These are phyloP conservation scores for Pionites leucogaster DNA, from an alignment of 2,113 vertebrate genomes.

Conservation along the genomic window DNA sequence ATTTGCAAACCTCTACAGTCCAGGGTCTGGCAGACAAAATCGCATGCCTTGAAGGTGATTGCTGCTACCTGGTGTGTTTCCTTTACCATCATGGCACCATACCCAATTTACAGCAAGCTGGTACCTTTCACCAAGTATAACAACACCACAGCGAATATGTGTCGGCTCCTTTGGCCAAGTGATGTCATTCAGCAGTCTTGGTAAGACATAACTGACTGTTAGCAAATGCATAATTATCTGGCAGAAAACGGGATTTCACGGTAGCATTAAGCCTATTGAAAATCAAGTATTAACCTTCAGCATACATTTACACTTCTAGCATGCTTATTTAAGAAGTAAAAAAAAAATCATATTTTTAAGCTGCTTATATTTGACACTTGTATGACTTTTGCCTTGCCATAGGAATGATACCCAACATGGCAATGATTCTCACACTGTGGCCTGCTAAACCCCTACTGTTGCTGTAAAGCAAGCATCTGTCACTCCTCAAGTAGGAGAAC, in stretches of 20 bases:
- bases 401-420: background rate
- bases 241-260: background rate
- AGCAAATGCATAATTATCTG: background rate
- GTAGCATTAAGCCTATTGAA: background rate
- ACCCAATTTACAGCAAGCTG: conserved; percentile 91
- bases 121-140: conserved; percentile 87
- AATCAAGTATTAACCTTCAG: conserved; percentile 2
- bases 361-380: background rate
- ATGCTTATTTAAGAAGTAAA: background rate
- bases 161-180: conserved; percentile 89
- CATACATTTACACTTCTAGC: background rate
- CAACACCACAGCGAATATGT: conserved; percentile 94
- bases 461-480: background rate
- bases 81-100: conserved; percentile 93
- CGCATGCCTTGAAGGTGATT: conserved; percentile 93
- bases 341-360: background rate
- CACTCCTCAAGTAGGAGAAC: background rate
- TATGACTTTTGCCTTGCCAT: background rate
- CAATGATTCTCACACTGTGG: background rate
- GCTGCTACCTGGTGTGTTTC: conserved; percentile 90
- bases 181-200: conserved; percentile 89
- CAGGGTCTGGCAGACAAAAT: conserved; percentile 95
- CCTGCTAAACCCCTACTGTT: background rate
- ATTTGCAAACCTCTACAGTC: conserved; percentile 96
- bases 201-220: conserved; percentile 73